Evolutionary conservation across 2,113 vertebrate species (phyloP).

Genomic region (Perccottus glenii): DNA sequence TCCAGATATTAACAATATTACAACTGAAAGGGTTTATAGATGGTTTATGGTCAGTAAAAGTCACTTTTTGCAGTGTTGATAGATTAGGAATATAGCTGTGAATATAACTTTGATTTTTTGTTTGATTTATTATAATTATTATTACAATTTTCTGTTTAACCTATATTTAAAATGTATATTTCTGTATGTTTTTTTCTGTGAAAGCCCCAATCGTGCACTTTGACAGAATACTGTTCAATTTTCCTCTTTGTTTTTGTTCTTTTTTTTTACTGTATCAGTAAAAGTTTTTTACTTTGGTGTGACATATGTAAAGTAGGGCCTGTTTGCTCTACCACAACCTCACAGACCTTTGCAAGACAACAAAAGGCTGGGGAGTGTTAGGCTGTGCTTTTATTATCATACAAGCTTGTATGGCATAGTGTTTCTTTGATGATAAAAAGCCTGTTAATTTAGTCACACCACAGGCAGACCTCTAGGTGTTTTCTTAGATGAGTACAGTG

Average conservation of each 20-base stretch:
- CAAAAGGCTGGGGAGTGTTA: background rate
- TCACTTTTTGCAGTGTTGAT: slow-evolving; percentile 60
- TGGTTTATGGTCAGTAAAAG: slow-evolving; percentile 65
- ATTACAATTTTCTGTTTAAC: slow-evolving; percentile 39
- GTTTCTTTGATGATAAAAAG: background rate
- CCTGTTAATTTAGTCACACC: slow-evolving; percentile 13
- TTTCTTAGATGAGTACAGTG: slow-evolving; percentile 5
- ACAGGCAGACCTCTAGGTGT: background rate
- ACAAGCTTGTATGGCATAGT: slow-evolving; percentile 1
- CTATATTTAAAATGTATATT: slow-evolving; percentile 66
- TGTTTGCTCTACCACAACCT: slow-evolving; percentile 28
- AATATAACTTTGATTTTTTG: slow-evolving; percentile 60
- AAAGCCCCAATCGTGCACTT: slow-evolving; percentile 79
- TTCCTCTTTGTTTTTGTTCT: slow-evolving; percentile 8
- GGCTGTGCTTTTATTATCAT: background rate
- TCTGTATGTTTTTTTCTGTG: slow-evolving; percentile 39
- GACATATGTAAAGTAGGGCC: slow-evolving; percentile 40
- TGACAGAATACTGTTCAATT: slow-evolving; percentile 65
- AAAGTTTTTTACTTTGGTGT: slow-evolving; percentile 66
- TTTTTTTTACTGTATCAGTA: slow-evolving; percentile 76
- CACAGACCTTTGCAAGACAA: background rate
- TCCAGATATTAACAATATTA: background rate
- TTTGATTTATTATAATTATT: background rate
- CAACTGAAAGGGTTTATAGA: slow-evolving; percentile 16
- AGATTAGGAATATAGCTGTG: slow-evolving; percentile 74